These are phyloP conservation scores for Spondyliosoma cantharus DNA, from an alignment of 2,797 vertebrate genomes.

Conservation along the genomic window DNA sequence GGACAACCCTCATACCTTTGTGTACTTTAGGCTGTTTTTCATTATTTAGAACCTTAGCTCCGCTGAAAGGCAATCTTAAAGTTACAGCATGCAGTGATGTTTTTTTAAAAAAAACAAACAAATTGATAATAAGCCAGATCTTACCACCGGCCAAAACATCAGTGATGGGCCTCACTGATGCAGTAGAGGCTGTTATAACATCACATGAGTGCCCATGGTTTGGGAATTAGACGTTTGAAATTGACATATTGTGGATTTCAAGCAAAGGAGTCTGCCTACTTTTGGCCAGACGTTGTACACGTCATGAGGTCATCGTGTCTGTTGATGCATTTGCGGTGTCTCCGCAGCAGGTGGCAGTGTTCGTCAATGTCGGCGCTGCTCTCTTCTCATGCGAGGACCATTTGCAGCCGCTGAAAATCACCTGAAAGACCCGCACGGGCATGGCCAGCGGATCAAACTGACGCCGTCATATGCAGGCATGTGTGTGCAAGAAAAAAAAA, in stretches of 20 bases:
- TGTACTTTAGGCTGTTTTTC: background rate
- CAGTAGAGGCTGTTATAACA: background rate
- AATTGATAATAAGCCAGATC: background rate
- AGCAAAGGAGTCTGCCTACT: background rate
- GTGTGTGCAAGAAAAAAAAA: background rate
- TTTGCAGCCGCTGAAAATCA: background rate
- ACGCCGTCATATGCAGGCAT: background rate
- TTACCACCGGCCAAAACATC: background rate
- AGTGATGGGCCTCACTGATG: background rate
- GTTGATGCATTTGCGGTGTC: background rate
- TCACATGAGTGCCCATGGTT: no score
- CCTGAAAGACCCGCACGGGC: background rate
- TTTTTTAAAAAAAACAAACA: background rate
- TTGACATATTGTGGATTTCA: background rate
- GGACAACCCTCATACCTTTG: background rate
- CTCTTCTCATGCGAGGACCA: background rate
- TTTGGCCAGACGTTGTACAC: no score
- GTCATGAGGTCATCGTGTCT: background rate
- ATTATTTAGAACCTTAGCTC: background rate
- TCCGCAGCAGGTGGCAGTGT: slow-evolving; percentile 58
- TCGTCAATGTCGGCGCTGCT: slow-evolving; percentile 2
- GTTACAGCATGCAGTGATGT: background rate
- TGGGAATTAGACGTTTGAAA: background rate
- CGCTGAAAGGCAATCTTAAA: background rate
- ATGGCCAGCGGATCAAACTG: background rate